Evolutionary conservation across 2,797 vertebrate genomes (phyloP), one percentile per base, ranked within the genome.

Genomic region (Nasua narica): DNA sequence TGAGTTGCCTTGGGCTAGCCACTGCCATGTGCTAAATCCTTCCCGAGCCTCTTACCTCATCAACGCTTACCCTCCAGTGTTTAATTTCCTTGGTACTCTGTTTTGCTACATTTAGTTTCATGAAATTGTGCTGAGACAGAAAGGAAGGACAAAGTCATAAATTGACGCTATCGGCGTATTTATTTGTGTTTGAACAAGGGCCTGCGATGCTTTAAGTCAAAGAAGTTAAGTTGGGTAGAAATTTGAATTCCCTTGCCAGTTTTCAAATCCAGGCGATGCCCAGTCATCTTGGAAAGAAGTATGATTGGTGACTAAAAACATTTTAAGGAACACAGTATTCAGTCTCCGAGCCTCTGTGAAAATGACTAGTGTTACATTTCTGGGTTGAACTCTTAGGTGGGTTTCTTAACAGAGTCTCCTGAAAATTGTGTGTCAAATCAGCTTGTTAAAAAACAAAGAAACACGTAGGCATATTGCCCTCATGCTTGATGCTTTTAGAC

Each of bases 381-480:
- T 94, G 48, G 15, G 5, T 87, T 78, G 37, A 10, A 29, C 32
- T 91, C 52, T 70, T 67, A 25, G 58, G 37, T 78, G 67, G 35
- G 10, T 91, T 96, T 86, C 82, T 90, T 91, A 84, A 67, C 60
- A 84, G 54, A 91, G 48, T 96, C 87, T 79, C n/a, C 69, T 37
- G 93, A 97, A 74, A 67, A 46, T 85, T 56, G 37, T 72, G 40
- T 67, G 46, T 92, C 85, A 81, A 43, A 50, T 96, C 60, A 95
- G 81, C 90, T 70, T 97, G 92, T 94, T 94, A 91, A 85, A 94
- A 94, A 79, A 67, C 0, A 48, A 48, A 91, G 88, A 56, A 84
- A 35, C 65, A 85, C 0, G 65, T 46, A 67, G 77, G 40, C 86
- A 48, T 29, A 32, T 67, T 32, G 40, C 76, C 58, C 46, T 93